A percentile compares a stretch with the other conserved stretches of the same genome.
Evolutionary conservation across 2,888 invertebrate species (phyloP).

Genomic region (Oxystoma pomonae): DNA sequence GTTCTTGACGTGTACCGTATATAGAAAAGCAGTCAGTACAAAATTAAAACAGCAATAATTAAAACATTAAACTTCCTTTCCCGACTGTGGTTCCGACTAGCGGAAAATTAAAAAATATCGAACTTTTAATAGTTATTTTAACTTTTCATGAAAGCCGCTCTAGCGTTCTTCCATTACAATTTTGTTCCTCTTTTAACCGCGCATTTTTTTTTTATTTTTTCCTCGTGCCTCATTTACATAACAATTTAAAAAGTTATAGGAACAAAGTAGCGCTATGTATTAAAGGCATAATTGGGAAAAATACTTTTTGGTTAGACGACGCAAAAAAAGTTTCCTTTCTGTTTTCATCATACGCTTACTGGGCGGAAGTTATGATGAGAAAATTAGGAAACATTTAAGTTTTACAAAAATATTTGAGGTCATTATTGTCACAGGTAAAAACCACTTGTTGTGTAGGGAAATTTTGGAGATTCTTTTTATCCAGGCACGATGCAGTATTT

Average conservation of each 20-base stretch:
- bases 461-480: too few relatives aligned
- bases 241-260: constrained; percentile 1
- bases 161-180: neutral
- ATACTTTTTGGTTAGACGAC: too few relatives aligned
- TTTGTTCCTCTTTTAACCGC: neutral
- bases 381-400: too few relatives aligned
- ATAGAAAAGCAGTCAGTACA: too few relatives aligned
- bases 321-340: too few relatives aligned
- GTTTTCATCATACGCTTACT: too few relatives aligned
- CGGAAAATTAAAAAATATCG: constrained; percentile 4
- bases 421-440: too few relatives aligned
- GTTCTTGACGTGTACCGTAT: too few relatives aligned
- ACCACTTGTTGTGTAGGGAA: too few relatives aligned
- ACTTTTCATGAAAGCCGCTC: constrained; percentile 4
- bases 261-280: neutral
- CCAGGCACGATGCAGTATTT: too few relatives aligned
- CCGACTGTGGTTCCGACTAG: neutral
- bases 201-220: neutral
- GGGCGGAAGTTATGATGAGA: too few relatives aligned
- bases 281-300: neutral
- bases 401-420: too few relatives aligned
- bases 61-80: neutral
- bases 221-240: neutral
- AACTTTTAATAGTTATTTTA: constrained; percentile 2
- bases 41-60: neutral